Conservation (phyloP, 2,888 invertebrate genomes). For the Ephialtes manifestator region DNA sequence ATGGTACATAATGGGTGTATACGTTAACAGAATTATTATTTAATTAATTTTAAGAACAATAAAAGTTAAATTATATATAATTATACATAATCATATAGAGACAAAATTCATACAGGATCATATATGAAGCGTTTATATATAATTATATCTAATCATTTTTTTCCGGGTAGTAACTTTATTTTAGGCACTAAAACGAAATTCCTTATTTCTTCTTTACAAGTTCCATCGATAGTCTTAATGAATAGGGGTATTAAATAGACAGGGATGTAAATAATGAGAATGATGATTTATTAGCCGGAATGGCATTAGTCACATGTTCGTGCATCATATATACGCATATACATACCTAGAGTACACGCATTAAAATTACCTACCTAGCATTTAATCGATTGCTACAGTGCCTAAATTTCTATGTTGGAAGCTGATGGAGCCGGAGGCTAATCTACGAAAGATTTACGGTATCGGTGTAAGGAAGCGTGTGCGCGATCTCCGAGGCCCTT, state of each 20-base stretch:
- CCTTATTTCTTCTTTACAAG: neutral
- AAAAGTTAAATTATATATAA: too few species aligned
- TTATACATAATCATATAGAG: too few species aligned
- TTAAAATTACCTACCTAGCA: conserved; percentile 71
- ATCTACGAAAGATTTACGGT: conserved; percentile 21
- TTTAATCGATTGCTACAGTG: conserved; percentile 57
- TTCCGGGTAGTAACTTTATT: too few species aligned
- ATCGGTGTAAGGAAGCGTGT: conserved; percentile 24
- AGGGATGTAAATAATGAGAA: conserved; percentile 65
- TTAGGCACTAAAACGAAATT: neutral
- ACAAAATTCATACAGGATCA: too few species aligned
- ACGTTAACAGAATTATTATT: too few species aligned
- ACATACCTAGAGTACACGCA: conserved; percentile 73
- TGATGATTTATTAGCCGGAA: conserved; percentile 71
- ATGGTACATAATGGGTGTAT: too few species aligned
- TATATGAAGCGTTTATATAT: too few species aligned
- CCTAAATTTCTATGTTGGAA: conserved; percentile 67
- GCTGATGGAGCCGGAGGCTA: conserved; percentile 65
- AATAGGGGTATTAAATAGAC: conserved; percentile 6
- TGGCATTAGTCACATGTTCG: conserved; percentile 70
- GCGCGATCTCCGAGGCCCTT: conserved; percentile 48
- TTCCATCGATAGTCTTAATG: neutral
- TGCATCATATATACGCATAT: conserved; percentile 66
- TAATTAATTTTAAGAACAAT: too few species aligned
- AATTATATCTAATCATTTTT: too few species aligned